Evolutionary conservation across 1,140 invertebrate genomes (phyloP), one percentile per base, ranked within the genome.

Genomic region (Caenorhabditis inopinata): DNA sequence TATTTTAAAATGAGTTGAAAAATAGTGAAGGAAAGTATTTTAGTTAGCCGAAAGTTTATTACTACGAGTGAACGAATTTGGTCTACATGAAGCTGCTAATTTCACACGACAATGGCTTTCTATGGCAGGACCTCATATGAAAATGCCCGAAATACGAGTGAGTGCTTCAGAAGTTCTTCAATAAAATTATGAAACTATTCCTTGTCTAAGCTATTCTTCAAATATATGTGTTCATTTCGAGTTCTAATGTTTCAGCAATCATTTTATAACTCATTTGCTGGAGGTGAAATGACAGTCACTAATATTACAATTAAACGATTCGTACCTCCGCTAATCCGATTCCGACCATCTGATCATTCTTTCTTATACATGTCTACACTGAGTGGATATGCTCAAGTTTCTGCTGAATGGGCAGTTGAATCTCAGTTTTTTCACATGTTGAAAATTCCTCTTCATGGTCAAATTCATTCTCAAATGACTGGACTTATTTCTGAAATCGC

Each of bases 401-500:
- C 80, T 35, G 74, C 80, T 1, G 80, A 81, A 14, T 81, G 80
- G 80, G n/a, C 42, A 12, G 38, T 81, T 2, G 80, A 81, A 45
- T 81, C 80, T 9, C 45, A 68, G 23, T 68, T 77, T 29, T 46
- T 81, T 16, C 46, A 74, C n/a, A 58, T 81, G 27, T 29, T 76
- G 0, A 58, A 75, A 68, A 53, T 83, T 23, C 82, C 82, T 21
- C 53, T 83, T 3, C 58, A 62, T 21, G 82, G 82, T 12, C 48
- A 80, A 74, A 81, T 83, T 16, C 42, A 47, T 18, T 48, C 80
- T 27, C 82, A 82, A 29, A 77, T 83, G 80, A 81, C 73, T 2
- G 82, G 82, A 2, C 32, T 83, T 16, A 83, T 81, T 7, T 82
- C 80, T n/a, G 82, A 83, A 21, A 81, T 83, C 29, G 79, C 51